Evolutionary conservation across 2,113 vertebrate genomes (phyloP), one percentile per base, ranked within the genome.

Genomic region (Phrynosoma platyrhinos): DNA sequence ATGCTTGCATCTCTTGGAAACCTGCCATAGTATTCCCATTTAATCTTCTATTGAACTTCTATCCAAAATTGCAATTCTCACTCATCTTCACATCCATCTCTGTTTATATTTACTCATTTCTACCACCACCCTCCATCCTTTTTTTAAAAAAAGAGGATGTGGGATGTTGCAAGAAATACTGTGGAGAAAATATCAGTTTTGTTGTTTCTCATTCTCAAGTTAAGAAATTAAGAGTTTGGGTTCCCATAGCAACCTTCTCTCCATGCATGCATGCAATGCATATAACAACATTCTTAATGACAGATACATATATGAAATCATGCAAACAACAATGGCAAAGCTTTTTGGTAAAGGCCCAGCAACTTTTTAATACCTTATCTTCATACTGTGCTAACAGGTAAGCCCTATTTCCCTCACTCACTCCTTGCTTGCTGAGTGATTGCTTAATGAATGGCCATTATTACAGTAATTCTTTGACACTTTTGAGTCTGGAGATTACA

Each of bases 191-290:
- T 74, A 72, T n/a, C 84, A 83, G 71, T 89, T 82, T 94, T 91
- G 87, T 92, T 95, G 86, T 88, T 87, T 87, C 91, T 86, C 75
- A 87, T 0, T 2, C 75, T 87, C 78, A 86, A 74, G 87, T 85
- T 79, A 91, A 77, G 25, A 89, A 91, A 93, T 92, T 95, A 94
- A 92, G 83, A 93, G 90, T 91, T 88, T 72, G 85, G 16, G 94
- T 94, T 96, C 52, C 94, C 94, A 95, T 94, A 87, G 93, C 90
- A 96, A 95, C 94, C 23, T 71, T 64, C 81, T 88, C 86, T 88
- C 89, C 91, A 86, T 88, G 87, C 84, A 82, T 10, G 0, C 85
- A 92, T 88, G 80, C 85, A 91, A 92, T 89, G 92, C 92, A 69
- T 68, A 27, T 9, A 91, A 93, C 83, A 88, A 90, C 32, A 21